Evolutionary conservation across 2,888 invertebrate species (phyloP).

Genomic region (Diploptera punctata): DNA sequence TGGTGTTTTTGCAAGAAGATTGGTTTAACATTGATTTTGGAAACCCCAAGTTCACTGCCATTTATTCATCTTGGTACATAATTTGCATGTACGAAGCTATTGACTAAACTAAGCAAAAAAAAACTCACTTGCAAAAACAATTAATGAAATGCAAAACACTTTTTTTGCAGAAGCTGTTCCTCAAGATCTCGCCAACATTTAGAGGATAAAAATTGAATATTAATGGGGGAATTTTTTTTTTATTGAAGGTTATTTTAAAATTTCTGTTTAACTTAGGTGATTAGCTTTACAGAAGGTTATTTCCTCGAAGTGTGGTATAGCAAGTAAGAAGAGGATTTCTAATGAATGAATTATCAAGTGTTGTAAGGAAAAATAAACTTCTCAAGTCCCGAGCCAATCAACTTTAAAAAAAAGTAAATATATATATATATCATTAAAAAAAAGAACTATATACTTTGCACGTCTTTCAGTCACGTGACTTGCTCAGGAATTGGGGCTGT

Average conservation of each 20-base stretch:
- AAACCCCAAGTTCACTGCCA: conserved; percentile 36
- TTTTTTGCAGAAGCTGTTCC: conserved; percentile 5
- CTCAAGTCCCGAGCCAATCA: conserved; percentile 39
- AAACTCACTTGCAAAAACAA: background rate
- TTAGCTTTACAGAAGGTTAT: background rate
- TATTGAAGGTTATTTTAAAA: background rate
- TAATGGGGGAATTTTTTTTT: background rate
- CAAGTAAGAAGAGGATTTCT: conserved; percentile 9
- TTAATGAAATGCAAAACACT: background rate
- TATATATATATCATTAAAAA: background rate
- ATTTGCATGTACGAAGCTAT: conserved; percentile 13
- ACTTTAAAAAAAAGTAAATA: conserved; percentile 12
- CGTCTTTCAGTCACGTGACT: conserved; percentile 36
- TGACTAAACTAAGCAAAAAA: background rate
- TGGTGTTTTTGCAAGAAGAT: conserved; percentile 14
- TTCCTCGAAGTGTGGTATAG: background rate
- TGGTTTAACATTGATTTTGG: conserved; percentile 18
- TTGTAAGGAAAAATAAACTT: background rate
- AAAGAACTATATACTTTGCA: conserved; percentile 10
- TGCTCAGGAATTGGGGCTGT: conserved; percentile 42
- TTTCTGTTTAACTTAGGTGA: background rate
- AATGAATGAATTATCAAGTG: conserved; percentile 1
- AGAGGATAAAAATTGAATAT: background rate
- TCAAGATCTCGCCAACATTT: conserved; percentile 4
- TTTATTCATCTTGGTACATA: conserved; percentile 22